A percentile compares a stretch with the other conserved stretches of the same genome.
phyloP scores from a whole-genome alignment of 1,140 invertebrate genomes.

The Papilio polytes region DNA sequence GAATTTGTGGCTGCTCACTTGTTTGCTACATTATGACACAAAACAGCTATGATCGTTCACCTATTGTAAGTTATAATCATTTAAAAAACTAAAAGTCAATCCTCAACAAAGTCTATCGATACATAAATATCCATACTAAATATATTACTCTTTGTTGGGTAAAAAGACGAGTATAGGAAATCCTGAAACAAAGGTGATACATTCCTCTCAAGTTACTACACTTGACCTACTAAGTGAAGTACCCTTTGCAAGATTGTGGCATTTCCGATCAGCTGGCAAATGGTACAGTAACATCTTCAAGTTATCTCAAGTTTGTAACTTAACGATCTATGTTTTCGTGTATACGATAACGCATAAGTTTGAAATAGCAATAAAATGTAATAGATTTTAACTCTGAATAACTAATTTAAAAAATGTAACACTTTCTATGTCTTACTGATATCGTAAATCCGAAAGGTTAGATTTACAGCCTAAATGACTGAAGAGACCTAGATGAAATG shows the following conservation, averaged over 20 bases:
- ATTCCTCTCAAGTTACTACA: background rate
- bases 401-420: too few relatives aligned
- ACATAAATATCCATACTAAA: too few relatives aligned
- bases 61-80: background rate
- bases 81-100: too few relatives aligned
- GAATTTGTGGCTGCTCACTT: too few relatives aligned
- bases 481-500: too few relatives aligned
- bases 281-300: background rate
- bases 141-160: background rate
- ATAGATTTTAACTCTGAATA: background rate
- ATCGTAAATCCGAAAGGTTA: too few relatives aligned
- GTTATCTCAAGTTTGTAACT: background rate
- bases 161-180: background rate
- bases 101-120: background rate
- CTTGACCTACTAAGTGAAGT: constrained; percentile 5
- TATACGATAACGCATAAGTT: background rate
- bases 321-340: background rate
- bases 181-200: constrained; percentile 8
- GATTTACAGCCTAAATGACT: too few relatives aligned
- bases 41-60: background rate
- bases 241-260: background rate
- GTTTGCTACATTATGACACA: too few relatives aligned
- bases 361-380: background rate
- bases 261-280: background rate
- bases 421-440: too few relatives aligned